Evolutionary conservation across 2,888 invertebrate genomes (phyloP).

Genomic region (Lypha dubia): DNA sequence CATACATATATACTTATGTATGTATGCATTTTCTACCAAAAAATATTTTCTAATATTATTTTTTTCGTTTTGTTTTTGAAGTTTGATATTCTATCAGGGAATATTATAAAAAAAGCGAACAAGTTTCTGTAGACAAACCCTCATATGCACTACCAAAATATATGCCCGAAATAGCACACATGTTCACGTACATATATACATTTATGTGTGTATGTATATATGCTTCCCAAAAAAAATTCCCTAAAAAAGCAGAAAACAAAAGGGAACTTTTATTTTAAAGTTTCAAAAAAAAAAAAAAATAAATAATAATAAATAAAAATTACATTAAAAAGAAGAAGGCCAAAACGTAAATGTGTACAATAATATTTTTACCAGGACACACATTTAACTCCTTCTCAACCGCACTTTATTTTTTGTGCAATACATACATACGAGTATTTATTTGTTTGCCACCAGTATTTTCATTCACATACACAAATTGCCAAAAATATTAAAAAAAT

Average conservation of each 20-base stretch:
- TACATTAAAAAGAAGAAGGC: constrained; percentile 59
- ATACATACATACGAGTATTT: constrained; percentile 19
- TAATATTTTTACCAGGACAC: constrained; percentile 63
- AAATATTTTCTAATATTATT: constrained; percentile 28
- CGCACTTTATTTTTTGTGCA: neutral
- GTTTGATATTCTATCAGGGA: constrained; percentile 31
- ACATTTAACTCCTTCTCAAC: constrained; percentile 29
- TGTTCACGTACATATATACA: neutral
- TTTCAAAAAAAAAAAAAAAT: constrained; percentile 11
- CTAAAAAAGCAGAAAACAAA: constrained; percentile 37
- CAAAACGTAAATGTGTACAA: constrained; percentile 58
- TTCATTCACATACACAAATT: constrained; percentile 48
- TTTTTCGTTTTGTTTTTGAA: constrained; percentile 19
- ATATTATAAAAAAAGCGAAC: constrained; percentile 48
- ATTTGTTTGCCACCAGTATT: constrained; percentile 13
- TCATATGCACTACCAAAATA: constrained; percentile 20
- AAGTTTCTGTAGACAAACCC: constrained; percentile 41
- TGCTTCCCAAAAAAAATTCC: constrained; percentile 34
- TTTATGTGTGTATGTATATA: neutral
- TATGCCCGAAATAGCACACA: neutral
- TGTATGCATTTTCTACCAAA: constrained; percentile 21
- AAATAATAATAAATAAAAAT: constrained; percentile 26
- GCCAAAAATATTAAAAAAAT: constrained; percentile 71
- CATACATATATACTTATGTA: constrained; percentile 32
- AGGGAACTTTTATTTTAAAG: constrained; percentile 39